phyloP scores from a whole-genome alignment of 2,888 invertebrate species.

The Erpobdella octoculata region DNA sequence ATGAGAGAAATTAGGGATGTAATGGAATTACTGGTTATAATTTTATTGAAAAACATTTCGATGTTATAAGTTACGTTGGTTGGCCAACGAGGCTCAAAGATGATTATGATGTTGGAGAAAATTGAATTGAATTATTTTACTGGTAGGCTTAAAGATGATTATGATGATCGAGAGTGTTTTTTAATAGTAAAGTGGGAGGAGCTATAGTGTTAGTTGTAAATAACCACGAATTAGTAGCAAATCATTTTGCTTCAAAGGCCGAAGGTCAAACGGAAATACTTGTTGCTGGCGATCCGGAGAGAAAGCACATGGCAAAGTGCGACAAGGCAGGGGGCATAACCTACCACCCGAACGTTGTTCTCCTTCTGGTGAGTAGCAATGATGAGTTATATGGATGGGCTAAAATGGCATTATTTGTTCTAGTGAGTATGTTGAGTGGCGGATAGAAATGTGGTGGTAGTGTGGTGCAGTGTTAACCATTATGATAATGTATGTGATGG shows the following conservation, averaged over 20 bases:
- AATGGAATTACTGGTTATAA: neutral
- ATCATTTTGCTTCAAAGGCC: conserved; percentile 38
- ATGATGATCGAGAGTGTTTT: too few relatives aligned
- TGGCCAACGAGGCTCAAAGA: neutral
- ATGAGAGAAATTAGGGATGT: neutral
- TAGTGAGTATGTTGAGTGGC: too few relatives aligned
- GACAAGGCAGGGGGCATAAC: conserved; percentile 67
- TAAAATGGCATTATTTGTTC: too few relatives aligned
- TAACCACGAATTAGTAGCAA: too few relatives aligned
- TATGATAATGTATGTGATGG: too few relatives aligned
- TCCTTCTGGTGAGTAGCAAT: conserved; percentile 49
- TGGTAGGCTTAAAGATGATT: neutral
- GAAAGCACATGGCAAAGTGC: conserved; percentile 61
- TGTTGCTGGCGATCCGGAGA: conserved; percentile 79
- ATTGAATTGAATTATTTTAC: neutral
- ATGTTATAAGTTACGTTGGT: neutral
- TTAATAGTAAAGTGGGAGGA: too few relatives aligned
- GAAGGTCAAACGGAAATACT: conserved; percentile 61
- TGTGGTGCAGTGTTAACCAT: too few relatives aligned
- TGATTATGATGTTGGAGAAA: neutral
- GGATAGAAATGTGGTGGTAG: too few relatives aligned
- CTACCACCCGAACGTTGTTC: conserved; percentile 70
- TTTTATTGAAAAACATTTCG: neutral
- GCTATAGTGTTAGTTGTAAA: too few relatives aligned
- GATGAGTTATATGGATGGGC: neutral